These are phyloP conservation scores for Aspidiotus destructor DNA, from an alignment of 2,888 invertebrate species.

Conservation along the genomic window DNA sequence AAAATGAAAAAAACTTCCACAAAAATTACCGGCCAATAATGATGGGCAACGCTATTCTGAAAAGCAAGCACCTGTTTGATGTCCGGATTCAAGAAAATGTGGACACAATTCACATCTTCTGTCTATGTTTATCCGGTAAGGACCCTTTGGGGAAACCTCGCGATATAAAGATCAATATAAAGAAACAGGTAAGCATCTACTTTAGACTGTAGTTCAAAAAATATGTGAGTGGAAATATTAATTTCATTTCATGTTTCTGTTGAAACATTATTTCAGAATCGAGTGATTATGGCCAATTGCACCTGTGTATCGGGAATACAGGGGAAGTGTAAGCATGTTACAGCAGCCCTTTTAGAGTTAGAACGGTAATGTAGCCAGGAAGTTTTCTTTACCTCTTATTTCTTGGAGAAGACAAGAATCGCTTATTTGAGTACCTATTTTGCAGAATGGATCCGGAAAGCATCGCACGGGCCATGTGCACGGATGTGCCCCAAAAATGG, in stretches of 20 bases:
- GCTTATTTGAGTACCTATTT: too few species aligned
- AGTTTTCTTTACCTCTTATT: too few species aligned
- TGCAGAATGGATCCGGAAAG: too few species aligned
- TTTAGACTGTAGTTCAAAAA: neutral
- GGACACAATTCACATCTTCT: neutral
- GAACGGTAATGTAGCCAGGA: too few species aligned
- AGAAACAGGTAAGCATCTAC: neutral
- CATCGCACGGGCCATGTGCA: too few species aligned
- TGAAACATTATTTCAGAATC: neutral
- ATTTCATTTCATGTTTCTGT: neutral
- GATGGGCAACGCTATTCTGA: neutral
- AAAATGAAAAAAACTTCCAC: too few species aligned
- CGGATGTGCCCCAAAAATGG: too few species aligned
- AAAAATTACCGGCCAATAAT: too few species aligned
- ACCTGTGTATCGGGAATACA: neutral
- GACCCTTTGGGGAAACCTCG: neutral
- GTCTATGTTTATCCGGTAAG: constrained; percentile 1
- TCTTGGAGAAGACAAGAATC: too few species aligned
- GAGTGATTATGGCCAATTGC: neutral
- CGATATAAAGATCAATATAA: neutral
- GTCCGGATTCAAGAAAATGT: neutral
- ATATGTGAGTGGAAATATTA: too few species aligned
- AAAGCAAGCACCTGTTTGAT: neutral
- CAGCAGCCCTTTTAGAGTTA: too few species aligned
- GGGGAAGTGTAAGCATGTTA: neutral